Evolutionary conservation across 2,113 vertebrate species (phyloP).

Genomic region (Canis aureus): DNA sequence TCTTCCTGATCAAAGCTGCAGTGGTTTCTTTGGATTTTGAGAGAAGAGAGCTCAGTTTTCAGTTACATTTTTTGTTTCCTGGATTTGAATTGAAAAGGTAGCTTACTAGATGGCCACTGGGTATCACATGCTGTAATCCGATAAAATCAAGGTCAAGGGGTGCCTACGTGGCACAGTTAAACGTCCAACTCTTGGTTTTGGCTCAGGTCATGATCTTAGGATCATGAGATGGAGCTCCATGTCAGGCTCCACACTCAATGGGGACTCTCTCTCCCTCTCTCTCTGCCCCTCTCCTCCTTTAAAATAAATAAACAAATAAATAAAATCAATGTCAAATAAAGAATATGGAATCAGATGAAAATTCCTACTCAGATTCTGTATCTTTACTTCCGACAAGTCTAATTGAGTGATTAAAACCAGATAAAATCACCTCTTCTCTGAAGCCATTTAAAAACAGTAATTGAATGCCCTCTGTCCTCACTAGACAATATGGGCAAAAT

Average conservation of each 20-base stretch:
- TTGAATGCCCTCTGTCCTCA: not conserved
- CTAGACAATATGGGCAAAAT: not conserved
- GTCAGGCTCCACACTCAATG: not conserved
- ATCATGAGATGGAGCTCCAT: not conserved
- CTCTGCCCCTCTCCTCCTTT: not conserved
- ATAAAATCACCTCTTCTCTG: not conserved
- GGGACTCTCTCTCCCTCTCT: not conserved
- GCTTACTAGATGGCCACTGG: not conserved
- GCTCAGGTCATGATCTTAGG: not conserved
- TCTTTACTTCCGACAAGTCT: constrained; percentile 15
- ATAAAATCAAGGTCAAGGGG: not conserved
- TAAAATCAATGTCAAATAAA: not conserved
- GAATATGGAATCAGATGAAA: not conserved
- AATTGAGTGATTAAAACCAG: not conserved
- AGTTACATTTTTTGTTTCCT: not conserved
- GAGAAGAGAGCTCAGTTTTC: not conserved
- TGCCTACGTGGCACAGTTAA: not conserved
- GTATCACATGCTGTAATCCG: not conserved
- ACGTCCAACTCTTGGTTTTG: not conserved
- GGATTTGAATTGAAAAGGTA: not conserved
- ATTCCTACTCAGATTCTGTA: not conserved
- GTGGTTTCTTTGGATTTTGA: not conserved
- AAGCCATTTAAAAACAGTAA: constrained; percentile 23
- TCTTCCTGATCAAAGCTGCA: not conserved
- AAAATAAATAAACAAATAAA: not conserved